Evolutionary conservation across 2,797 vertebrate species (phyloP).

Genomic region (Sarcoramphus papa): DNA sequence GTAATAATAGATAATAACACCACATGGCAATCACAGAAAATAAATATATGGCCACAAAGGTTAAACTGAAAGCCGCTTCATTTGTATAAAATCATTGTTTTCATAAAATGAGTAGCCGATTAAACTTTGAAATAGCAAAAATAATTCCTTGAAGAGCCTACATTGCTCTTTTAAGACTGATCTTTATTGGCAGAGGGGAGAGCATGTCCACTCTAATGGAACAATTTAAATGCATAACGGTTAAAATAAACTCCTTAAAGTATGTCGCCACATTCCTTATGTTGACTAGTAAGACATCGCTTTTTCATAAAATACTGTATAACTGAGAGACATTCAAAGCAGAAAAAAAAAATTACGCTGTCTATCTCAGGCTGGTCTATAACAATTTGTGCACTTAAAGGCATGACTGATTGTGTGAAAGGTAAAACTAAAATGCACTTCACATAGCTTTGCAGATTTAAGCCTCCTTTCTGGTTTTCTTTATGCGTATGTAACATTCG

Average conservation of each 20-base stretch:
- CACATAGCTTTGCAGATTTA: neutral
- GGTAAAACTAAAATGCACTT: neutral
- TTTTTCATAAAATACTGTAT: constrained; percentile 68
- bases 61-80: constrained; percentile 4
- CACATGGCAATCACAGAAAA: neutral
- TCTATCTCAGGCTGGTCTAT: neutral
- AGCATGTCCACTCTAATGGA: constrained; percentile 64
- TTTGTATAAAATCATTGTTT: constrained; percentile 59
- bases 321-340: constrained; percentile 42
- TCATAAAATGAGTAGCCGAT: constrained; percentile 18
- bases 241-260: constrained; percentile 64
- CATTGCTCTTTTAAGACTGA: constrained; percentile 28
- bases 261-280: constrained; percentile 62
- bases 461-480: neutral
- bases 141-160: constrained; percentile 10
- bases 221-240: constrained; percentile 77
- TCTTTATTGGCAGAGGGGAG: constrained; percentile 41
- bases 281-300: constrained; percentile 57
- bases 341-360: neutral
- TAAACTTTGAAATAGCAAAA: constrained; percentile 36
- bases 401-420: neutral
- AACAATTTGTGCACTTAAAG: neutral
- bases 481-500: neutral
- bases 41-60: neutral
- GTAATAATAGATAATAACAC: neutral